Evolutionary conservation across 1,140 invertebrate species (phyloP).

Genomic region (Brachionus plicatilis): DNA sequence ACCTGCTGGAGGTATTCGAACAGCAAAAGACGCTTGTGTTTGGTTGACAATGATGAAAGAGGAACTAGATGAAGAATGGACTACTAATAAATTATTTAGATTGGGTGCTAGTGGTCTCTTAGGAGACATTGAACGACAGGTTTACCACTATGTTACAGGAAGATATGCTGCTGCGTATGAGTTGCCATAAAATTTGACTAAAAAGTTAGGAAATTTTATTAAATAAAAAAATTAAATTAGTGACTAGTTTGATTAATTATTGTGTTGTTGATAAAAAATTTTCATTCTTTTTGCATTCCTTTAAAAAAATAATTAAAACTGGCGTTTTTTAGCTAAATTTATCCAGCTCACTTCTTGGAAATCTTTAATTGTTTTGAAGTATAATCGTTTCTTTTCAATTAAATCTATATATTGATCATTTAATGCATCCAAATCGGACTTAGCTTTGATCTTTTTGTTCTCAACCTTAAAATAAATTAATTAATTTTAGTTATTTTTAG

Average conservation of each 20-base stretch:
- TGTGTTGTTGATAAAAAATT: background rate
- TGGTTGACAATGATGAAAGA: conserved; percentile 80
- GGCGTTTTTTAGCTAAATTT: no score
- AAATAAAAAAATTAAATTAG: background rate
- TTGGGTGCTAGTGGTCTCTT: conserved; percentile 88
- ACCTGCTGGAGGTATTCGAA: conserved; percentile 88
- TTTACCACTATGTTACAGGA: conserved; percentile 56
- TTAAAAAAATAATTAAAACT: background rate
- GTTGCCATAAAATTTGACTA: conserved; percentile 48
- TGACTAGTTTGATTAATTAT: background rate
- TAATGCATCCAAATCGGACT: conserved; percentile 66
- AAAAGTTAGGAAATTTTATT: background rate
- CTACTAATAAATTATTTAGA: conserved; percentile 74
- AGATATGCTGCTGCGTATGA: conserved; percentile 51
- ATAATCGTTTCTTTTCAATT: conserved; percentile 74
- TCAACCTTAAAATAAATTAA: conserved; percentile 47
- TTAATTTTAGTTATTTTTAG: no score
- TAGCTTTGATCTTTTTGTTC: conserved; percentile 62
- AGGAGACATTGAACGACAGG: conserved; percentile 61
- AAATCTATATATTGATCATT: conserved; percentile 66
- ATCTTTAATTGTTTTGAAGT: conserved; percentile 75
- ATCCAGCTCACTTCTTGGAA: conserved; percentile 57
- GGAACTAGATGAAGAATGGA: conserved; percentile 79
- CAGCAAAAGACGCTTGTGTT: conserved; percentile 73
- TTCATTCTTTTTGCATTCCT: conserved; percentile 42